Conservation (phyloP, 1,140 invertebrate genomes). For the Ridgeia piscesae region DNA sequence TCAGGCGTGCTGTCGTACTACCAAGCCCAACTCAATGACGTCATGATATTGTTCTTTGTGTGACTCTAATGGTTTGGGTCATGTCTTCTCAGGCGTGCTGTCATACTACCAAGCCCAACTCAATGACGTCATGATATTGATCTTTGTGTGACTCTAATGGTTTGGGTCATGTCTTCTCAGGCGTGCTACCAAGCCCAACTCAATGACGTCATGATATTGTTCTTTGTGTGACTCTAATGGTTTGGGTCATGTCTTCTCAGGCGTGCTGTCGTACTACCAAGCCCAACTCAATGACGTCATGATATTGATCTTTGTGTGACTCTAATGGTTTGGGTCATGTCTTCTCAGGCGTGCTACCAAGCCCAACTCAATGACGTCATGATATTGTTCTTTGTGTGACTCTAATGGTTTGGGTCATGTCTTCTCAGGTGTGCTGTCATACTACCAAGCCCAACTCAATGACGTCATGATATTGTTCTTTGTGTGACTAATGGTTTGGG, state of each 20-base stretch:
- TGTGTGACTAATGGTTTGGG: constrained; percentile 62
- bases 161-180: not conserved
- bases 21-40: constrained; percentile 25
- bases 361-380: not conserved
- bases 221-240: not conserved
- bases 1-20: constrained; percentile 27
- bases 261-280: constrained; percentile 26
- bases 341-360: not conserved
- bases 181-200: not conserved
- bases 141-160: not conserved
- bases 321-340: not conserved
- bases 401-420: constrained; percentile 83
- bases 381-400: constrained; percentile 62
- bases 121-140: not conserved
- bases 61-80: not conserved
- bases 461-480: constrained; percentile 66
- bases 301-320: not conserved
- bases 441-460: constrained; percentile 23
- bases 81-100: not conserved
- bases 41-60: constrained; percentile 69
- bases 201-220: constrained; percentile 7
- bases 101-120: not conserved
- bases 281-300: constrained; percentile 26
- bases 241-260: constrained; percentile 5
- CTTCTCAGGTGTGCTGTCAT: constrained; percentile 57